Base-by-base conservation (phyloP, 1,140 invertebrate species). In the Bombus polaris region DNA sequence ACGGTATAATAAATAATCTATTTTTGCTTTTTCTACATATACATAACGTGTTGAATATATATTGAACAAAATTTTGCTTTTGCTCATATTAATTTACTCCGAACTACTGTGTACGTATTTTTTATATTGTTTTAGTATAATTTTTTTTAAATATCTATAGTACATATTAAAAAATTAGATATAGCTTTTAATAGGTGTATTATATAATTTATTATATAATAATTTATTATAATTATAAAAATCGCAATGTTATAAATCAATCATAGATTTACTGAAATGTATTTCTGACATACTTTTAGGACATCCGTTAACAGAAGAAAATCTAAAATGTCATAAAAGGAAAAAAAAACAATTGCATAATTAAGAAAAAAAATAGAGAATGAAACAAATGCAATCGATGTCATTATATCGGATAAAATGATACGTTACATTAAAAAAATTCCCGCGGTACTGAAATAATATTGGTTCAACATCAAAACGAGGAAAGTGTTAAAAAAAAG, bases 351-450 rank as follows among this genome's bases (percentile, higher is more conserved):
- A 79, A 84, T 62, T 44, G 39, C 53, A 32, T 71, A 18, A 59
- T 13, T 35, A 44, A 42, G 59, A 78, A 57, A 32, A 32, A 79
- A 42, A 44, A 32, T n/a, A 72, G 15, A 32, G 62, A 62, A 79
- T 47, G 32, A 84, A 84, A 84, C 66, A 84, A 79, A 80, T 80
- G 42, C 35, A 44, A 72, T 28, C 37, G 6, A 42, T 59, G 32
- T 73, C 28, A 13, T 72, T 22, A 59, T 53, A 59, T 22, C 12
- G 13, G 39, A 79, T 72, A 79, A 85, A 85, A 85, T 80, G 42
- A 59, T 71, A 42, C 47, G 32, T 68, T 68, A 68, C 10, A 22
- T 75, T 75, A 62, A 75, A 74, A 83, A 76, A 71, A 79, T 79
- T 79, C 22, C 32, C 32, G 53, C 39, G 59, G 35, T 57, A 42